Base-by-base conservation (phyloP, 1,140 invertebrate species). In the Bombus terrestris region DNA sequence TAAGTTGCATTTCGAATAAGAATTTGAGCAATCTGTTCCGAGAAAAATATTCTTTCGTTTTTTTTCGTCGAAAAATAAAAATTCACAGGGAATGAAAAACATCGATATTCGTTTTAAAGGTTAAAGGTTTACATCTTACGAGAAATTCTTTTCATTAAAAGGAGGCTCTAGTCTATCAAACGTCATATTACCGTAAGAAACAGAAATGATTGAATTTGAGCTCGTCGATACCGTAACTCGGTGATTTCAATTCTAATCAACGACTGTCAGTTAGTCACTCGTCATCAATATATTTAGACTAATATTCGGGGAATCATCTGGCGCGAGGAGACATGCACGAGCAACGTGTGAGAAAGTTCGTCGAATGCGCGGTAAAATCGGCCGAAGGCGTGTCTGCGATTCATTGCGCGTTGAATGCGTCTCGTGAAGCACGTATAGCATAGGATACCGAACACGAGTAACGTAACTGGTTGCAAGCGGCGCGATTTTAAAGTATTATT, bases 331-430 rank as follows among this genome's bases (percentile, higher is more conserved):
- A 83, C 80, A 88, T 83, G 83, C 71, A 73, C 59, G 71, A 76
- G 62, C 79, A 80, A 77, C 77, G 88, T 80, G 86, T 87, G 88
- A 85, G 88, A 89, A 89, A 89, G 86, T 89, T 81, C 87, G 77
- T 81, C 86, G 87, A 88, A 86, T 88, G 62, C 47, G 18, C 41
- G 71, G 74, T 64, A 69, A 77, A 83, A 77, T 83, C 64, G 73
- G 74, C 32, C 62, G 73, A 83, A 77, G 81, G 62, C 43, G 81
- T 77, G 81, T 77, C 74, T 39, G 53, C 81, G 43, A 77, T 83
- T 83, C 81, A 82, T 82, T 82, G 53, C 81, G 39, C 71, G 81
- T 82, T 75, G 81, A 75, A 82, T 53, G 71, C 71, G 59, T 57
- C 81, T 43, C 69, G 71, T 82, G 81, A 71, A n/a, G 71, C 57